Evolutionary conservation across 2,888 invertebrate genomes (phyloP).

Genomic region (Blastobasis lacticolella): DNA sequence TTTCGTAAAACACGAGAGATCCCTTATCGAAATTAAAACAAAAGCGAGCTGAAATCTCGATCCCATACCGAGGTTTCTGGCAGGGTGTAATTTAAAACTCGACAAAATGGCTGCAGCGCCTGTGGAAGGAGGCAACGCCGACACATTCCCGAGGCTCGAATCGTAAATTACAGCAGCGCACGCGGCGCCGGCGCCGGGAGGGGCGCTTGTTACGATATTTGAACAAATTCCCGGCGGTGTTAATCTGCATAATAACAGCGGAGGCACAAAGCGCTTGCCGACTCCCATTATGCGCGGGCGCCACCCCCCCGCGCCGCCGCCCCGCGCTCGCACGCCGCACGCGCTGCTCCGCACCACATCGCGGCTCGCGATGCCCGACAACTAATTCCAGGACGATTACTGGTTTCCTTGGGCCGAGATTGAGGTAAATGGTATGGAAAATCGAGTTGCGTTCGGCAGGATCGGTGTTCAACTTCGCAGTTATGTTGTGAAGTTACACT

Average conservation of each 20-base stretch:
- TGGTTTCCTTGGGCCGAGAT: no score
- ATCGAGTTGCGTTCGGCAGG: no score
- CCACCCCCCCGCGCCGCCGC: conserved; percentile 43
- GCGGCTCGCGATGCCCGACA: conserved; percentile 17
- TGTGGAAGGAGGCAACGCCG: conserved; percentile 50
- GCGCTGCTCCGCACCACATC: conserved; percentile 3
- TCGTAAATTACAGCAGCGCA: conserved; percentile 64
- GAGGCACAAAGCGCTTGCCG: conserved; percentile 67
- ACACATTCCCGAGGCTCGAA: conserved; percentile 60
- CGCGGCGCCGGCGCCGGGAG: conserved; percentile 69
- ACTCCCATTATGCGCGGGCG: conserved; percentile 67
- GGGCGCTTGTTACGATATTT: conserved; percentile 72
- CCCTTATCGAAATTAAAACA: conserved; percentile 11
- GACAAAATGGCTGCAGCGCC: conserved; percentile 40
- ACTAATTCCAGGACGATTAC: no score
- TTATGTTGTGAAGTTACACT: no score
- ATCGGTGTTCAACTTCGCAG: no score
- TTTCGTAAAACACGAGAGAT: no score
- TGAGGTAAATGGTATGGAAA: no score
- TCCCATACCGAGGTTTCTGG: conserved; percentile 29
- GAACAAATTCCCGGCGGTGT: conserved; percentile 74
- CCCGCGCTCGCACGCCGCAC: conserved; percentile 15
- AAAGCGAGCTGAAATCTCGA: conserved; percentile 27
- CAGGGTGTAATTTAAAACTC: conserved; percentile 46
- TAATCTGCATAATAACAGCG: conserved; percentile 75